phyloP scores from a whole-genome alignment of 2,113 vertebrate genomes.

The Nerophis lumbriciformis region DNA sequence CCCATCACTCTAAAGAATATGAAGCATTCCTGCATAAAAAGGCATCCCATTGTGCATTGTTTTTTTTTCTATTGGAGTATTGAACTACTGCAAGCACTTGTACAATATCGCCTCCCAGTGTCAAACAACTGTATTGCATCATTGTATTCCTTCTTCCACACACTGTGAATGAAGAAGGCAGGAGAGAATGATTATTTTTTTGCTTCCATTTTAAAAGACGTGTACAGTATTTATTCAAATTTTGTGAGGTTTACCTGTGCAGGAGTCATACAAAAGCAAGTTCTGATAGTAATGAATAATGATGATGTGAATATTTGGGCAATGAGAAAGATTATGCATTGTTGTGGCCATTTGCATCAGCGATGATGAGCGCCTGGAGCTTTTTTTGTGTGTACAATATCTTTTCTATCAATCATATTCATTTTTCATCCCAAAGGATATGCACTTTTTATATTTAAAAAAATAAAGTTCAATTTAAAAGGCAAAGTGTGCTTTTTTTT shows the following conservation, averaged over 20 bases:
- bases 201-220: constrained; percentile 29
- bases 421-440: constrained; percentile 43
- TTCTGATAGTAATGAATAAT: constrained; percentile 22
- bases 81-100: constrained; percentile 42
- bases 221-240: constrained; percentile 77
- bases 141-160: constrained; percentile 40
- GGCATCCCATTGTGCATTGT: constrained; percentile 33
- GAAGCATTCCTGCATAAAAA: constrained; percentile 31
- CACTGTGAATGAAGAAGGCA: constrained; percentile 45
- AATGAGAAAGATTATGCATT: constrained; percentile 27
- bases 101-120: constrained; percentile 65
- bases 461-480: constrained; percentile 38
- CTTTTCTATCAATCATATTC: constrained; percentile 59
- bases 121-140: constrained; percentile 47
- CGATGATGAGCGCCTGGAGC: constrained; percentile 37
- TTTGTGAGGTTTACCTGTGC: constrained; percentile 51
- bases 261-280: constrained; percentile 21
- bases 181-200: constrained; percentile 19
- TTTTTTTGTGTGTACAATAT: constrained; percentile 44
- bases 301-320: constrained; percentile 36
- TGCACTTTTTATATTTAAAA: constrained; percentile 57
- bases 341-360: constrained; percentile 46
- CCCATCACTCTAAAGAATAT: constrained; percentile 25
- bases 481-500: constrained; percentile 29
- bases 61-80: constrained; percentile 28